These are phyloP conservation scores for Carpatolechia fugitivella DNA, from an alignment of 2,888 invertebrate species.

Conservation along the genomic window DNA sequence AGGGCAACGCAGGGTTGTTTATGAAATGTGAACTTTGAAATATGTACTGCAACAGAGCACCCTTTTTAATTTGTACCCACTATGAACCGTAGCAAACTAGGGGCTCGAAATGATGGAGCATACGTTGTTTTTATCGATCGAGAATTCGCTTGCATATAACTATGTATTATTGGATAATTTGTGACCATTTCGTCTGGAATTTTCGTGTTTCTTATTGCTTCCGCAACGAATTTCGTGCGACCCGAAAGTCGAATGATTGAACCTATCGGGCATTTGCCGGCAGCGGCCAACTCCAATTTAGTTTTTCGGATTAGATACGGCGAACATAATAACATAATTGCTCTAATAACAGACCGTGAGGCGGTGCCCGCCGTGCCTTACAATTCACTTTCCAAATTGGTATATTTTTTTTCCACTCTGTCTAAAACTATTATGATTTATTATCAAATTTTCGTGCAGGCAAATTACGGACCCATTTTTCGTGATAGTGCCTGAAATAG, in stretches of 20 bases:
- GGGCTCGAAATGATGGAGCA: constrained; percentile 47
- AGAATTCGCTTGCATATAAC: constrained; percentile 49
- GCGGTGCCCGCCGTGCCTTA: constrained; percentile 71
- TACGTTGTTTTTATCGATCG: constrained; percentile 44
- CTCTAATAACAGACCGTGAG: constrained; percentile 73
- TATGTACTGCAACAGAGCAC: constrained; percentile 67
- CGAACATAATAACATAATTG: constrained; percentile 79
- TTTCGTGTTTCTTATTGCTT: constrained; percentile 78
- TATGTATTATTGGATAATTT: constrained; percentile 64
- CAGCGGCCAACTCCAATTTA: constrained; percentile 77
- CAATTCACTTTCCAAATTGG: constrained; percentile 79
- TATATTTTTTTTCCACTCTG: constrained; percentile 71
- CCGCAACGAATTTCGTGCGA: constrained; percentile 79
- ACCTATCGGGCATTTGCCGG: constrained; percentile 75
- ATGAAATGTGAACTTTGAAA: constrained; percentile 75
- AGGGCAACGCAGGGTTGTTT: constrained; percentile 71
- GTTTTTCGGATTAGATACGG: constrained; percentile 79
- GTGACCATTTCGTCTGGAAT: constrained; percentile 58
- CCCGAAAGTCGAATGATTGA: constrained; percentile 74
- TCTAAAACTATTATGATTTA: constrained; percentile 79
- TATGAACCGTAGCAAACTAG: constrained; percentile 66
- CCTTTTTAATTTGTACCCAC: constrained; percentile 77
- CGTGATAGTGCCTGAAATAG: constrained; percentile 45
- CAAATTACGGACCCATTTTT: constrained; percentile 72
- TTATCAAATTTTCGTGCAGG: constrained; percentile 78